These are phyloP conservation scores for Eulemur rubriventer DNA, from an alignment of 2,797 vertebrate species.

Conservation along the genomic window DNA sequence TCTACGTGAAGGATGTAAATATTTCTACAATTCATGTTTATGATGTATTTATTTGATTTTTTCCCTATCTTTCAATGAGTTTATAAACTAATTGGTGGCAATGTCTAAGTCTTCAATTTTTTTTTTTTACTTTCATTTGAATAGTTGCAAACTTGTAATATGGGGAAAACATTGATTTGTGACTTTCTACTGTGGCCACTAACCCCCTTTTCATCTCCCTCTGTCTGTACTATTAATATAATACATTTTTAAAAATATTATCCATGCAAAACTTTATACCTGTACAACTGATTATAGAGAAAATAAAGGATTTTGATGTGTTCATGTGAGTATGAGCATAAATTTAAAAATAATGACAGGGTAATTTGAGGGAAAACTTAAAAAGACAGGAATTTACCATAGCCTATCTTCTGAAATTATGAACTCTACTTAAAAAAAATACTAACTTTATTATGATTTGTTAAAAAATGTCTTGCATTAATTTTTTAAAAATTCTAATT, in stretches of 20 bases:
- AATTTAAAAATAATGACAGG: not conserved
- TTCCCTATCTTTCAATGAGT: not conserved
- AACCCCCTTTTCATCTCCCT: not conserved
- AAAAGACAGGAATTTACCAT: not conserved
- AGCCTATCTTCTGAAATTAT: not conserved
- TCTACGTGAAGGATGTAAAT: not conserved
- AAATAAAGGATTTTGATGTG: not conserved
- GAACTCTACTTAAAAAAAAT: not conserved
- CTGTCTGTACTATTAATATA: not conserved
- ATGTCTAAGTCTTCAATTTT: not conserved
- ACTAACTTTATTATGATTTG: not conserved
- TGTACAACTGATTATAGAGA: not conserved
- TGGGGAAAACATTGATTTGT: not conserved
- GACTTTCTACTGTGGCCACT: not conserved
- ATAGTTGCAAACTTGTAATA: not conserved
- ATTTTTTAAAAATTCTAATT: not conserved
- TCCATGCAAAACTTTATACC: not conserved
- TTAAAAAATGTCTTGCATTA: not conserved
- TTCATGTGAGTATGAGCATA: not conserved
- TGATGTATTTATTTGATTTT: not conserved
- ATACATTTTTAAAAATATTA: not conserved
- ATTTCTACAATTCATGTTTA: not conserved
- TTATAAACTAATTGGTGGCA: not conserved
- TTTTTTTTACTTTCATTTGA: not conserved
- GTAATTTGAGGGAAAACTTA: not conserved